Percentiles rank a stretch among this genome's conserved stretches.
Evolutionary conservation across 2,888 invertebrate genomes (phyloP).

Genomic region (Drosophila greeni): DNA sequence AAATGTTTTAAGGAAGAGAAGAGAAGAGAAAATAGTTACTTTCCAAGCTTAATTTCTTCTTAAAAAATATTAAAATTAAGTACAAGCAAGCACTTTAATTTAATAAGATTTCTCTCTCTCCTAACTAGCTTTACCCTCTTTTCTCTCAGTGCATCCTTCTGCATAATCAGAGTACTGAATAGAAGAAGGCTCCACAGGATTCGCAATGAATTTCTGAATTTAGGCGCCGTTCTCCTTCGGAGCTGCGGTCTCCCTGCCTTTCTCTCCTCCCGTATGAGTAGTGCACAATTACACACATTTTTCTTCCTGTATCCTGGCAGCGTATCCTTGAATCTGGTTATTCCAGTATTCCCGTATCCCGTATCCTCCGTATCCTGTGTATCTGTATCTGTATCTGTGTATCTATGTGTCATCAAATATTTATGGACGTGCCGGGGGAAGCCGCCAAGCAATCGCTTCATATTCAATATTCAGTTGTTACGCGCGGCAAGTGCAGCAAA

Average conservation of each 20-base stretch:
- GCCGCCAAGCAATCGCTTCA: conserved; percentile 65
- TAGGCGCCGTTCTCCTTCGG: conserved; percentile 47
- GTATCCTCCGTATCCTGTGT: not conserved
- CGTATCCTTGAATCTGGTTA: conserved; percentile 3
- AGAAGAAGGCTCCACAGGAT: conserved; percentile 10
- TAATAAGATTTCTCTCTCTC: not conserved
- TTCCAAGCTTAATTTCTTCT: no score
- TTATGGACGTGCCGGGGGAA: conserved; percentile 61
- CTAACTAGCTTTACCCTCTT: not conserved
- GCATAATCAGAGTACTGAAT: conserved; percentile 44
- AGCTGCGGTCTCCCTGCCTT: conserved; percentile 32
- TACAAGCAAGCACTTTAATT: no score
- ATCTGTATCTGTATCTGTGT: no score
- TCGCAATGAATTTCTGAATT: conserved; percentile 69
- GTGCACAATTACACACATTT: conserved; percentile 62
- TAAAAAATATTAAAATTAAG: no score
- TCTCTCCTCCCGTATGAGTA: conserved; percentile 37
- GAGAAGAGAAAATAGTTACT: no score
- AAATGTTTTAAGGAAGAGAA: not conserved
- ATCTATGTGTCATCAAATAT: conserved; percentile 59
- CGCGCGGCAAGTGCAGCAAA: conserved; percentile 68
- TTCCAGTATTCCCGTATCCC: conserved; percentile 1
- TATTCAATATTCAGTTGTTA: conserved; percentile 69
- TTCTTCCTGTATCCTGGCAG: conserved; percentile 16
- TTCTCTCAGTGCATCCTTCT: conserved; percentile 21